phyloP scores from a whole-genome alignment of 2,888 invertebrate species.

The Neria commutata region DNA sequence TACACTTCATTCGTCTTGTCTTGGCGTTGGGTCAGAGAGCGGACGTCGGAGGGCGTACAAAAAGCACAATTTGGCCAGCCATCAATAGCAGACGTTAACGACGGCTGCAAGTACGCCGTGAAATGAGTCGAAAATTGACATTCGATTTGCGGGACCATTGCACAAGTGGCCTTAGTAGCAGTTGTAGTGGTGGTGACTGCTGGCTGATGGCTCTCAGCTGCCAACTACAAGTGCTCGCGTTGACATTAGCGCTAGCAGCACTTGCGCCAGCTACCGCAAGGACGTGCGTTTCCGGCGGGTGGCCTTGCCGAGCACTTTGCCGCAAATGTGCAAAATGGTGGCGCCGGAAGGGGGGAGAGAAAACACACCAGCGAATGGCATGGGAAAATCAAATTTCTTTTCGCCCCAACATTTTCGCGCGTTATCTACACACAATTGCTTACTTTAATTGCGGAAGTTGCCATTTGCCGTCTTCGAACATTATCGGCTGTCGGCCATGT shows the following conservation, averaged over 20 bases:
- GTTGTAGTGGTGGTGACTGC: too few species aligned
- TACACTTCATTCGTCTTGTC: too few species aligned
- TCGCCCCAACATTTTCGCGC: too few species aligned
- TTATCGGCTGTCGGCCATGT: background rate
- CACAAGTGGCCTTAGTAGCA: conserved; percentile 39
- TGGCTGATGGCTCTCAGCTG: background rate
- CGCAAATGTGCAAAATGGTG: too few species aligned
- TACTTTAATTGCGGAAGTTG: conserved; percentile 34
- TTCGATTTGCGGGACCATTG: conserved; percentile 58
- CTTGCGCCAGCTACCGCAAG: background rate
- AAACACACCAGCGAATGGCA: too few species aligned
- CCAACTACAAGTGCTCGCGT: background rate
- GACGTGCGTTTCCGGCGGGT: background rate
- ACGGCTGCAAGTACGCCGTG: conserved; percentile 56
- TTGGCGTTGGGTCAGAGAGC: background rate
- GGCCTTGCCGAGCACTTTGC: background rate
- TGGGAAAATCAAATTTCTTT: too few species aligned
- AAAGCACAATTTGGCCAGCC: conserved; percentile 29
- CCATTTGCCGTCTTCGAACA: conserved; percentile 17
- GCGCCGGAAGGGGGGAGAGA: too few species aligned
- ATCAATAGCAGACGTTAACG: conserved; percentile 37
- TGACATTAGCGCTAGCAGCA: background rate
- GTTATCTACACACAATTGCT: conserved; percentile 7
- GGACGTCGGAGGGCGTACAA: background rate
- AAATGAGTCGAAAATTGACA: conserved; percentile 58